These are phyloP conservation scores for Pseudomyrmex dendroicus DNA, from an alignment of 1,140 invertebrate species.

Conservation along the genomic window DNA sequence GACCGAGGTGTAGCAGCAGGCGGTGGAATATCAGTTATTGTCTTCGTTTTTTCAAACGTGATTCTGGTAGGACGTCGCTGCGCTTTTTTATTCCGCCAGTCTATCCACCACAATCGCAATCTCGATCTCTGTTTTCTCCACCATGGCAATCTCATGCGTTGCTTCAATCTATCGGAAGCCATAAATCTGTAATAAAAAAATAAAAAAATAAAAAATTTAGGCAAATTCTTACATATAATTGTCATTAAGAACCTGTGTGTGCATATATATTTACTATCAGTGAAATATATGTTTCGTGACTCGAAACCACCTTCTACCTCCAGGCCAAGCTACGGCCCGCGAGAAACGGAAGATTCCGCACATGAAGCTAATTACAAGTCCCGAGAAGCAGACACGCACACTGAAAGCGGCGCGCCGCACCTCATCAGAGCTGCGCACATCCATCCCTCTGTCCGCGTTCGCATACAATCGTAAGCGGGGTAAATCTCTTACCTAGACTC, in stretches of 20 bases:
- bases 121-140: too few relatives aligned
- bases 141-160: too few relatives aligned
- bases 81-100: too few relatives aligned
- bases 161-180: too few relatives aligned
- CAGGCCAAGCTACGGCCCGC: background rate
- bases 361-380: constrained; percentile 5
- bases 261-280: background rate
- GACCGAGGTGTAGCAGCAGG: background rate
- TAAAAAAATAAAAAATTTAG: too few relatives aligned
- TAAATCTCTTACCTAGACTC: constrained; percentile 40
- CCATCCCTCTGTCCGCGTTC: constrained; percentile 31
- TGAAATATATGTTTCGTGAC: constrained; percentile 6
- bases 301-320: background rate
- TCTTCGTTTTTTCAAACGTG: constrained; percentile 39
- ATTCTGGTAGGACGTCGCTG: constrained; percentile 31
- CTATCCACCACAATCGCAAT: too few relatives aligned
- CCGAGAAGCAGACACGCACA: constrained; percentile 5
- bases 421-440: constrained; percentile 13
- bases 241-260: background rate
- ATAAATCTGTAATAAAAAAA: too few relatives aligned
- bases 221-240: too few relatives aligned
- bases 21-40: constrained; percentile 57
- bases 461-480: constrained; percentile 19
- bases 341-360: constrained; percentile 20
- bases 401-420: background rate